phyloP scores from a whole-genome alignment of 2,888 invertebrate species.

The Halocaridina rubra region DNA sequence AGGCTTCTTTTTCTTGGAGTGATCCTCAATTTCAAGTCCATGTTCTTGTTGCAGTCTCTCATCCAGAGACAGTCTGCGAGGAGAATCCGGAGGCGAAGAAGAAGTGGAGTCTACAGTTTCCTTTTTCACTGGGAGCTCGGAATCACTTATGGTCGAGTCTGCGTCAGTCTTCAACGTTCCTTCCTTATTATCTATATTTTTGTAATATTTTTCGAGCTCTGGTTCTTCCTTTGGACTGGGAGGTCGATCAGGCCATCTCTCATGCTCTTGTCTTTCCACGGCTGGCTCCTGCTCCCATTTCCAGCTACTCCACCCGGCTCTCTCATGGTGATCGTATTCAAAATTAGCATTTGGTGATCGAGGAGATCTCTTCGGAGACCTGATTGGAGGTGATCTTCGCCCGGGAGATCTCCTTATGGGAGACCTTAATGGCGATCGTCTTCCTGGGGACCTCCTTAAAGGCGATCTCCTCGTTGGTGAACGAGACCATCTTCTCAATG shows the following conservation, averaged over 20 bases:
- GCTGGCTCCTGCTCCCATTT: conserved; percentile 18
- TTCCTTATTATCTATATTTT: not conserved
- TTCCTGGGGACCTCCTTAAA: not conserved
- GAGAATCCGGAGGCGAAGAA: conserved; percentile 68
- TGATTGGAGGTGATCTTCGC: conserved; percentile 1
- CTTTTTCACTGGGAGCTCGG: conserved; percentile 68
- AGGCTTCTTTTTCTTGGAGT: conserved; percentile 9
- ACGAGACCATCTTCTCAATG: conserved; percentile 12
- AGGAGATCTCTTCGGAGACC: conserved; percentile 16
- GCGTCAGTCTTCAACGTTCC: conserved; percentile 65
- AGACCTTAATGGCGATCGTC: conserved; percentile 5
- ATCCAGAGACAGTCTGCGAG: conserved; percentile 74
- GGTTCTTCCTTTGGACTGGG: not conserved
- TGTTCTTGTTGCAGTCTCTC: conserved; percentile 75
- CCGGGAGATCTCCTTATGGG: conserved; percentile 6
- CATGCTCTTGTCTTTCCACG: not conserved
- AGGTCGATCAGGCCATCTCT: conserved; percentile 5
- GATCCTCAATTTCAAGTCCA: conserved; percentile 69
- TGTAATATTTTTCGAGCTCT: not conserved
- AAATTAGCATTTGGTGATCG: not conserved
- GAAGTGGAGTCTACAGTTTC: conserved; percentile 23
- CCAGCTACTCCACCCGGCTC: conserved; percentile 18
- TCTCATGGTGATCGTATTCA: conserved; percentile 16
- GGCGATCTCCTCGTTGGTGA: conserved; percentile 32
- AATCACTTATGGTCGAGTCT: conserved; percentile 73